Base-by-base conservation (phyloP, 2,888 invertebrate species). In the Ectobius pallidus region DNA sequence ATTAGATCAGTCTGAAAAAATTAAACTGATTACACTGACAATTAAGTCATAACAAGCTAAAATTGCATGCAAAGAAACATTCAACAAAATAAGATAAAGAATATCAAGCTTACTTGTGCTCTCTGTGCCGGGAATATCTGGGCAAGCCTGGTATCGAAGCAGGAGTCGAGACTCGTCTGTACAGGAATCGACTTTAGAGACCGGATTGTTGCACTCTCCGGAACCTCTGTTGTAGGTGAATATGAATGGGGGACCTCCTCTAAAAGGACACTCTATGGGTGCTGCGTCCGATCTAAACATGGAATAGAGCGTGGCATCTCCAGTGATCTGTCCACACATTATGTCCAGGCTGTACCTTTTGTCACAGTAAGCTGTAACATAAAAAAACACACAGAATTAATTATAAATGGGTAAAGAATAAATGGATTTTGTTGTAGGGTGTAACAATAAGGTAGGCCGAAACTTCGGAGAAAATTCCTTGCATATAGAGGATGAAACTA, bases 131-230 rank as follows among this genome's bases (percentile, higher is more conserved):
- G 90, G 89, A 6, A 96, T 92, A 83, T 96, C 96, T 18, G 95
- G 95, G 82, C 97, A 97, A 6, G 96, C 96, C 82, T 96, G 96
- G 84, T 96, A 97, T 83, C 93, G 93, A 80, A 97, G 91, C 77
- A 96, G 87, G 69, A 97, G 87, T 77, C 94, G 88, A 77, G 95
- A 95, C 80, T 96, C 94, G 82, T 97, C 96, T 0, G 96, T 96
- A 84, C 97, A 97, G 80, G 94, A 93, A 83, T 96, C 96, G 78
- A 97, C 94, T 78, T 94, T 94, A 62, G 96, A 96, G 71, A 92
- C 91, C 0, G 97, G 97, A 79, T 90, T 91, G 77, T 90, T 90
- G 84, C 97, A 97, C 81, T 95, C 94, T 22, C 95, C 95, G 79
- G 94, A 92, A 2, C 95, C 96, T 75, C 95, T 88, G 83, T 94